phyloP scores from a whole-genome alignment of 2,797 vertebrate species.

The Cottoperca gobio region DNA sequence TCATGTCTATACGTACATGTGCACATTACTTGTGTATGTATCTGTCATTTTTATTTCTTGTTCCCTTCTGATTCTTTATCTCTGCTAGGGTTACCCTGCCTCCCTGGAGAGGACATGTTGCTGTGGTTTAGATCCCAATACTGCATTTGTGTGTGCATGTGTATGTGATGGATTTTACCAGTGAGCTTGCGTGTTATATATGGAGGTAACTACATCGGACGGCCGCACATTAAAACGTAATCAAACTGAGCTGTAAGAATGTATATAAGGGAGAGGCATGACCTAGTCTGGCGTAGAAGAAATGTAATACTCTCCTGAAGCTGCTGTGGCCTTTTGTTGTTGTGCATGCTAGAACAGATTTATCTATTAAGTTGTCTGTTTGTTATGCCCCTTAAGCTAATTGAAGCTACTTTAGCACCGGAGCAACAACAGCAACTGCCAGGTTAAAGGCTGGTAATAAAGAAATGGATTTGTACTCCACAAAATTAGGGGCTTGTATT shows the following conservation, averaged over 20 bases:
- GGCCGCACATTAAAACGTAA: neutral
- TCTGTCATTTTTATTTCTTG: neutral
- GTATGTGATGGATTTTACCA: conserved; percentile 2
- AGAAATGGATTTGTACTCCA: neutral
- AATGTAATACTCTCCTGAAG: neutral
- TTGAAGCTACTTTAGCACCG: neutral
- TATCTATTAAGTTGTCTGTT: neutral
- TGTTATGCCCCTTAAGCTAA: neutral
- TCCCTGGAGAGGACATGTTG: conserved; percentile 9
- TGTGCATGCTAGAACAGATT: conserved; percentile 1
- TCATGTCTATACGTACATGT: neutral
- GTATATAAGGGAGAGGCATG: neutral
- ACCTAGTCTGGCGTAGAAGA: neutral
- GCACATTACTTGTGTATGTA: neutral
- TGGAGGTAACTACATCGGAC: neutral
- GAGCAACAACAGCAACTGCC: neutral
- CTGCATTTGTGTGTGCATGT: conserved; percentile 13
- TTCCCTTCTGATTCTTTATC: neutral
- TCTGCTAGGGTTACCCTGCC: neutral
- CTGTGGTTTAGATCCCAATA: conserved; percentile 2
- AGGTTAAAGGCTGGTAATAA: neutral
- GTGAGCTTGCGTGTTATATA: neutral
- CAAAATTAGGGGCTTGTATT: conserved; percentile 2
- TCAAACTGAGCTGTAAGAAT: neutral
- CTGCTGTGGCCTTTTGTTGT: neutral